Evolutionary conservation across 2,797 vertebrate genomes (phyloP), one percentile per base, ranked within the genome.

Genomic region (Spondyliosoma cantharus): DNA sequence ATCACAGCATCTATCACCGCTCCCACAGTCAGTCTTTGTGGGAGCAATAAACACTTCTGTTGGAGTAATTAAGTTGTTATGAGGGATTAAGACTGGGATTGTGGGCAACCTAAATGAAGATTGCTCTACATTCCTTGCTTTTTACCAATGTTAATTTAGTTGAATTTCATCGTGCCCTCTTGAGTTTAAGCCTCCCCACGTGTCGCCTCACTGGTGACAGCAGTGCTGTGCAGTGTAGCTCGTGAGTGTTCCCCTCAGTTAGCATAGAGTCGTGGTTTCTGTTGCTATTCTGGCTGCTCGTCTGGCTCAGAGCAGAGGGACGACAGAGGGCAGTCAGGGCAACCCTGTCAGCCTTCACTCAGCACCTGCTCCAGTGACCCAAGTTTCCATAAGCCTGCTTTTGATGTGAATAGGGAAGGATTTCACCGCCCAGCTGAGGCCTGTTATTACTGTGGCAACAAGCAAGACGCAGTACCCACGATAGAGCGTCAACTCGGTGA

Each of bases 401-500:
- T 90, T 92, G 85, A 93, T 87, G 82, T 76, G 79, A 88, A 69
- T 32, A 74, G 60, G 72, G 70, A 80, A 88, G 62, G 67, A 87
- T 90, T 91, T 89, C 72, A 87, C 76, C 83, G 81, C 74, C 76
- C 84, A 62, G 74, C 78, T 59, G 42, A 81, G 29, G 86, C 73
- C 84, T 89, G 78, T 85, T 84, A 91, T 90, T 92, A 84, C 83
- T 64, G 67, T 46, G 78, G 78, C 68, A 88, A 84, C 81, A 61
- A 63, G 43, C 49, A 54, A 83, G 81, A 78, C 3, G 70, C 65
- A 85, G 82, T 71, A 77, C 72, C 71, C 86, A 62, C 57, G 72
- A 76, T 3, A 29, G 32, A 60, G 24, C 54, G 24, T 58, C 13
- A 43, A 37, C 3, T 9, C 56, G 70, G 59, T 76, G 48, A 57